A percentile compares a stretch with the other conserved stretches of the same genome.
phyloP scores from a whole-genome alignment of 1,140 invertebrate species.

The Drosophila novamexicana region DNA sequence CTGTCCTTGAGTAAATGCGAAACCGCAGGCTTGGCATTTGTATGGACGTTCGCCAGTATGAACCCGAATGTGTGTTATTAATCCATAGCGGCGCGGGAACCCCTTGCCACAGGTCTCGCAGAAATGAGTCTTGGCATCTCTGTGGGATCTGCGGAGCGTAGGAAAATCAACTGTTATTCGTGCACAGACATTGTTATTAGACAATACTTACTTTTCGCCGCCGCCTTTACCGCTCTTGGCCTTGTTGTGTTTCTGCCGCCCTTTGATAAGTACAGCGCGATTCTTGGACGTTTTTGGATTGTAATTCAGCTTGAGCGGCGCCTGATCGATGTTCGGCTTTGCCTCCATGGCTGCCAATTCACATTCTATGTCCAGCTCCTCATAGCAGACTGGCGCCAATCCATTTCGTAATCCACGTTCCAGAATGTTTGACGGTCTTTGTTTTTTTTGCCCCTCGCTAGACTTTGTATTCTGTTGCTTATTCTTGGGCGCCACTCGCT shows the following conservation, averaged over 20 bases:
- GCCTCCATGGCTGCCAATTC: conserved; percentile 4
- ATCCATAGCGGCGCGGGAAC: conserved; percentile 23
- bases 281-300: conserved; percentile 4
- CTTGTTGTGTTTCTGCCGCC: background rate
- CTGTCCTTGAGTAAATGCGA: conserved; percentile 33
- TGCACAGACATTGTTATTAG: background rate
- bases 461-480: conserved; percentile 9
- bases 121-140: background rate
- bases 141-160: background rate
- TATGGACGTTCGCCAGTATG: conserved; percentile 37
- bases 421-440: background rate
- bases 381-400: conserved; percentile 21
- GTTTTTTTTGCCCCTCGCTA: background rate
- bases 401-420: conserved; percentile 23
- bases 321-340: background rate
- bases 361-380: conserved; percentile 31
- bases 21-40: conserved; percentile 31
- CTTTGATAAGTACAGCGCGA: background rate
- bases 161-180: background rate
- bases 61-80: conserved; percentile 19
- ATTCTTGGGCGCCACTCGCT: background rate
- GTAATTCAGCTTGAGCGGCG: background rate
- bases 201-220: conserved; percentile 5
- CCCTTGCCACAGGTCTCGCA: conserved; percentile 38
- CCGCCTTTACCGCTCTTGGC: too few relatives aligned